phyloP scores from a whole-genome alignment of 1,140 invertebrate species.

The Hyposmocoma kahamanoa region DNA sequence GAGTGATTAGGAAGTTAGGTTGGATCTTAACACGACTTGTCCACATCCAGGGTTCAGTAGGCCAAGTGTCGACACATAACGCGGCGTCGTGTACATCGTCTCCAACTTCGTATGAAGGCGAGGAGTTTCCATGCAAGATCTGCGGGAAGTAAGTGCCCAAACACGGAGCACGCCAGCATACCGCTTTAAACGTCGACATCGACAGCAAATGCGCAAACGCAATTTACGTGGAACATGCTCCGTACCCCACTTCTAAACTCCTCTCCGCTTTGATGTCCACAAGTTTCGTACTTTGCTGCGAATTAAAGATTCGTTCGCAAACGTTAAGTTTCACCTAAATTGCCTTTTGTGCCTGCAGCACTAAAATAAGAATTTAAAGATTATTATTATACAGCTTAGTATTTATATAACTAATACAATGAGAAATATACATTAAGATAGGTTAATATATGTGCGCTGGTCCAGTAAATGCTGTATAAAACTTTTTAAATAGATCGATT shows the following conservation, averaged over 20 bases:
- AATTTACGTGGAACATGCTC: conserved; percentile 30
- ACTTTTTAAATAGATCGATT: conserved; percentile 8
- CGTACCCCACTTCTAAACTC: not conserved
- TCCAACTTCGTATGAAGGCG: conserved; percentile 61
- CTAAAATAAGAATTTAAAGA: conserved; percentile 18
- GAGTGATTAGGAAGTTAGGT: conserved; percentile 29
- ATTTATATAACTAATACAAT: conserved; percentile 21
- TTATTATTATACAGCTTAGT: conserved; percentile 28
- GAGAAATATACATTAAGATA: conserved; percentile 21
- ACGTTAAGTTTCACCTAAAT: conserved; percentile 32
- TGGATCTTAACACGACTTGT: conserved; percentile 43
- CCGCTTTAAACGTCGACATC: conserved; percentile 32
- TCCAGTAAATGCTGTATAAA: conserved; percentile 21
- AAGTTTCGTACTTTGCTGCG: not conserved
- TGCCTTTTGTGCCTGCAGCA: conserved; percentile 37
- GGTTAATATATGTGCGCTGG: conserved; percentile 20
- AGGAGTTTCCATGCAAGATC: conserved; percentile 93
- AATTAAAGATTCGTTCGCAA: not conserved
- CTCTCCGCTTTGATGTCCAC: not conserved
- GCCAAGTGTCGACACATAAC: conserved; percentile 30
- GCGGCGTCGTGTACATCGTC: conserved; percentile 38
- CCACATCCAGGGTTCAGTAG: conserved; percentile 55
- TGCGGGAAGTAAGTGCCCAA: conserved; percentile 96
- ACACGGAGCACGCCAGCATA: conserved; percentile 31
- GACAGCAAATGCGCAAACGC: conserved; percentile 34